Conservation (phyloP, 2,113 vertebrate genomes). For the Cacatua alba region DNA sequence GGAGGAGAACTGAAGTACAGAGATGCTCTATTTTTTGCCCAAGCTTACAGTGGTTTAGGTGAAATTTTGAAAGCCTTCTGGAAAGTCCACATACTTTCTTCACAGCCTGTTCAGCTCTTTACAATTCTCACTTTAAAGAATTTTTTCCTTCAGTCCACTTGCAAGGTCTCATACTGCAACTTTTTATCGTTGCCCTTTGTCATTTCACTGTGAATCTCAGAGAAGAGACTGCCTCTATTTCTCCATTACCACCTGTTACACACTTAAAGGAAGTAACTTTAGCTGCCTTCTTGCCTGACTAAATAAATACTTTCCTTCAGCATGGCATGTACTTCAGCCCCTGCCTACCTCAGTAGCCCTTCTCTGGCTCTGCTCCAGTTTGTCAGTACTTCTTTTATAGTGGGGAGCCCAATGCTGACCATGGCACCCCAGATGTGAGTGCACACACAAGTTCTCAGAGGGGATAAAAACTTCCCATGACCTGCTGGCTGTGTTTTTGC, state of each 20-base stretch:
- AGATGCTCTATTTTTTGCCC: not conserved
- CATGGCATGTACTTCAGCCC: not conserved
- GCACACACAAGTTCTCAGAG: not conserved
- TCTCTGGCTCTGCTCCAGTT: not conserved
- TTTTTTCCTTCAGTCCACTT: not conserved
- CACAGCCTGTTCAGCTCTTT: not conserved
- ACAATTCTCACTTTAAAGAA: not conserved
- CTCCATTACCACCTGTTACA: accelerated
- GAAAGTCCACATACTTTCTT: not conserved
- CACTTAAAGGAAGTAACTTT: not conserved
- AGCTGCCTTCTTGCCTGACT: not conserved
- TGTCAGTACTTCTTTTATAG: not conserved
- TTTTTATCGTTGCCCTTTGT: not conserved
- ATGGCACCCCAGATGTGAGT: not conserved
- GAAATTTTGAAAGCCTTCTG: not conserved
- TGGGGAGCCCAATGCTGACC: not conserved
- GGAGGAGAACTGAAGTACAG: not conserved
- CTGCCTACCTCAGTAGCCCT: not conserved
- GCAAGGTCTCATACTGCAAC: not conserved
- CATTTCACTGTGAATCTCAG: not conserved
- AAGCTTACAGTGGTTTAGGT: not conserved
- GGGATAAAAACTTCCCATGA: accelerated
- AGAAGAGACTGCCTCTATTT: not conserved
- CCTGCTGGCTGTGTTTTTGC: not conserved
- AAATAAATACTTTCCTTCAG: not conserved